Evolutionary conservation across 2,888 invertebrate species (phyloP), one percentile per base, ranked within the genome.

Genomic region (Micropterix aruncella): DNA sequence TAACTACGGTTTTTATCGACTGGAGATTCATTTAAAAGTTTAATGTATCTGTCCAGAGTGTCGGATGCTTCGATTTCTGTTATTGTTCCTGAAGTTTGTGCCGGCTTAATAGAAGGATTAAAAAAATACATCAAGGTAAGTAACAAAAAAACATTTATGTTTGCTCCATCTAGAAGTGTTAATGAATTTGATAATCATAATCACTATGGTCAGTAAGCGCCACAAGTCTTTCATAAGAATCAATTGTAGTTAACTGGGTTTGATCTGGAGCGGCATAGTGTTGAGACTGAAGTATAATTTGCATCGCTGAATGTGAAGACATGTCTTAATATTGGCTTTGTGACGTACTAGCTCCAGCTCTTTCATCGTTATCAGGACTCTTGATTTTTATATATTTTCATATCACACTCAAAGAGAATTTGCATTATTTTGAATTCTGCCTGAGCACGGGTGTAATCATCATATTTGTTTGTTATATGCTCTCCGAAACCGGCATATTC

Each of bases 401-500:
- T 49, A 44, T 51, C 51, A 44, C 47, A 51, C 3, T 51, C 45
- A 45, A 46, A 51, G 14, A 48, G 19, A 37, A 50, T 47, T 47
- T 50, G 43, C 47, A 44, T 49, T 38, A 49, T 50, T 43, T 49
- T 47, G 15, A 49, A 43, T 40, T 49, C 47, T 18, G 47, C 49
- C 18, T 48, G 48, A 45, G 48, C 43, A 47, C 49, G 48, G 16
- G 48, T 48, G 38, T 51, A 51, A 40, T 43, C 46, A 19, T 49
- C 48, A 42, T 51, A 49, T 49, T 47, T 51, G 44, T 46, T 48
- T 19, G 51, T 47, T 45, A 48, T 38, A 44, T 51, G 51, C 44
- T 51, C 48, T 38, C 43, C 49, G 37, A 51, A 51, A 37, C 44
- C 47, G 42, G 47, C 44, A 45, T 38, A 51, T 45, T 51, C 44